These are phyloP conservation scores for Adineta ricciae DNA, from an alignment of 2,888 invertebrate genomes.

Conservation along the genomic window DNA sequence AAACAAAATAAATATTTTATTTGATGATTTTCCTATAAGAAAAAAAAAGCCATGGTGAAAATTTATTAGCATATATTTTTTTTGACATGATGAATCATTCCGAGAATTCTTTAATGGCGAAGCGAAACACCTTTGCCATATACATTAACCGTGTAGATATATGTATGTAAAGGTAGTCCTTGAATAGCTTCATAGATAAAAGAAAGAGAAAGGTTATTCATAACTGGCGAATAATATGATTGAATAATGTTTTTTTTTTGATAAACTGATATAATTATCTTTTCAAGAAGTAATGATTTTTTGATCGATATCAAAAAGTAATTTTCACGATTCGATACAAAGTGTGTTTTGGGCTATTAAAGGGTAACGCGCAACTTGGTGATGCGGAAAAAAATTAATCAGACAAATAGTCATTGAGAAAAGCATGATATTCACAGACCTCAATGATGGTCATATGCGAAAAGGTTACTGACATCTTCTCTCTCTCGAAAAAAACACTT, in stretches of 20 bases:
- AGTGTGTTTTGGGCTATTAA: neutral
- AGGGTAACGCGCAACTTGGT: neutral
- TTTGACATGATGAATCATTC: neutral
- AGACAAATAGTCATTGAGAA: neutral
- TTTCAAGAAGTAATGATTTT: neutral
- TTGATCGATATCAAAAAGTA: neutral
- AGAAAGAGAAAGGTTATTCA: neutral
- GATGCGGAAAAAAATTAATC: neutral
- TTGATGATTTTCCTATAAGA: neutral
- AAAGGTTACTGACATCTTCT: neutral
- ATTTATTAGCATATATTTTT: neutral
- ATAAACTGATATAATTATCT: neutral
- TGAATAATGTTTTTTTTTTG: neutral
- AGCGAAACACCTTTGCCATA: neutral
- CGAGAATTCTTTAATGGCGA: neutral
- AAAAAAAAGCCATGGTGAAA: neutral
- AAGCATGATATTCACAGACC: neutral
- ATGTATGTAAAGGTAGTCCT: neutral
- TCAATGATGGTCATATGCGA: neutral
- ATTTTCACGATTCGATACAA: neutral
- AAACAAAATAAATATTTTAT: neutral
- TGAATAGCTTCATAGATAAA: neutral
- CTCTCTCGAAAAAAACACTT: too few relatives aligned
- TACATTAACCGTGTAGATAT: too few relatives aligned
- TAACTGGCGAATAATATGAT: neutral